Conservation (phyloP, 1,140 invertebrate genomes). For the Drosophila parvula region DNA sequence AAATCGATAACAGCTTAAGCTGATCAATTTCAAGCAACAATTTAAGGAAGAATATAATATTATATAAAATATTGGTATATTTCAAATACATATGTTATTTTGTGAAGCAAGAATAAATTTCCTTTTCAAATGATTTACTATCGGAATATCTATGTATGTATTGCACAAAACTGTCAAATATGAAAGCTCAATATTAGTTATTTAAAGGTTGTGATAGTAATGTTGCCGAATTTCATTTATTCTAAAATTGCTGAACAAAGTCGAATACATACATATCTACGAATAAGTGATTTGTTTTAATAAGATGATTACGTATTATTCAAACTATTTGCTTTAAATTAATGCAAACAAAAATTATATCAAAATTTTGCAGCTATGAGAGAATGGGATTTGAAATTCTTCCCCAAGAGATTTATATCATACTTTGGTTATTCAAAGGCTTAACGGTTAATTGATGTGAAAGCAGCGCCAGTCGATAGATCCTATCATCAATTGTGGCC, state of each 20-base stretch:
- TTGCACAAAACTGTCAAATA: background rate
- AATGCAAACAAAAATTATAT: background rate
- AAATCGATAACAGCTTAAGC: background rate
- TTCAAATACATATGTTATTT: background rate
- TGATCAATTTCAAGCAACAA: background rate
- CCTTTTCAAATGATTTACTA: background rate
- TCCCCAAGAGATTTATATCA: background rate
- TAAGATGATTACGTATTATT: constrained; percentile 1
- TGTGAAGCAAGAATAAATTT: background rate
- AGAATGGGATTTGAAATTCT: background rate
- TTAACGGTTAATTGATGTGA: background rate
- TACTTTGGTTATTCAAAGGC: background rate
- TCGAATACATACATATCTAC: constrained; percentile 41
- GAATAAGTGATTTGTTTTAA: constrained; percentile 7
- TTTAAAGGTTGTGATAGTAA: constrained; percentile 38
- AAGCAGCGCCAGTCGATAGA: constrained; percentile 22
- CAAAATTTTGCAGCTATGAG: too few species aligned
- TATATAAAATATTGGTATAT: background rate
- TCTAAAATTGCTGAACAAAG: constrained; percentile 32
- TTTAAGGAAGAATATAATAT: background rate
- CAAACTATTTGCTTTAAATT: background rate
- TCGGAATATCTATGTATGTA: background rate
- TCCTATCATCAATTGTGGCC: constrained; percentile 44
- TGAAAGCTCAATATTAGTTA: constrained; percentile 15
- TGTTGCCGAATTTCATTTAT: constrained; percentile 11